Evolutionary conservation across 2,888 invertebrate genomes (phyloP), one percentile per base, ranked within the genome.

Genomic region (Petrolisthes manimaculis): DNA sequence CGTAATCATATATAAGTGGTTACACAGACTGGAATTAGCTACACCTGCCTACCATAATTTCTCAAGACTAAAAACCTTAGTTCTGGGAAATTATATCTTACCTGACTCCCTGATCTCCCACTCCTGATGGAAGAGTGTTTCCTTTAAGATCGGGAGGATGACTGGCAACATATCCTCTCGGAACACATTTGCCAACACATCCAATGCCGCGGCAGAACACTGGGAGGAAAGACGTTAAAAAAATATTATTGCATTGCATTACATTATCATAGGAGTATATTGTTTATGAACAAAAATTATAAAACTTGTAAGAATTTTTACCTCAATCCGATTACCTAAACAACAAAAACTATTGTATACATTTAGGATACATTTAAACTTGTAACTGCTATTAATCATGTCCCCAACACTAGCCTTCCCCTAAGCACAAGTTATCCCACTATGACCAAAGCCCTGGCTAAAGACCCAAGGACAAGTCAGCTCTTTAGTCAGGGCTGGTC

Each of bases 161-260:
- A 98, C 97, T 0, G 98, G 97, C 92, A 99, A 94, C 88, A 99
- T 95, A 91, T 98, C 98, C 90, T 99, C 98, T 79, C 97, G 95
- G 93, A 99, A 99, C 67, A 99, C 99, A 93, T 98, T 98, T 24
- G 99, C 99, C 86, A 99, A 94, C 85, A 98, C 97, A 94, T 99
- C 99, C 85, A 99, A 94, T 0, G 99, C 99, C 53, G 99, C 99
- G 0, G 99, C 99, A 92, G 98, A 98, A 93, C 99, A 99, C 94
- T 99, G 99, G 92, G 98, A n/a, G 55, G 51, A 8, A 61, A 37
- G 37, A 37, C 37, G 37, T 37, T 37, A 37, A 37, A 37, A 37
- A 37, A 37, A 37, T 37, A 37, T 37, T 37, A 37, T 37, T 37
- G 37, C 37, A 37, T 37, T 37, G 37, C 37, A 37, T 37, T 37